Base-by-base conservation (phyloP, 2,113 vertebrate species). In the Upupa epops region DNA sequence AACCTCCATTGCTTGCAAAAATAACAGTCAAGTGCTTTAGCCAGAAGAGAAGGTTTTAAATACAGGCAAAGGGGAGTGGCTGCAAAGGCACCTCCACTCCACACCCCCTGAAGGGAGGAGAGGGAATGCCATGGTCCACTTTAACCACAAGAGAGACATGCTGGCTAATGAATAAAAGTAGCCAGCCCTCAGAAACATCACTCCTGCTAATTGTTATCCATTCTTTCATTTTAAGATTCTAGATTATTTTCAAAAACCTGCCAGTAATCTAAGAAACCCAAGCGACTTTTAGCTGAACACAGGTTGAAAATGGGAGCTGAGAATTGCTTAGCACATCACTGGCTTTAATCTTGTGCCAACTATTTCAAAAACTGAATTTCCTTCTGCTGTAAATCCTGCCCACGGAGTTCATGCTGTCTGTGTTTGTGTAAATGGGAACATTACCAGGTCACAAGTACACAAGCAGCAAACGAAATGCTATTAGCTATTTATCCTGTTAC, bases 401-500 rank as follows among this genome's bases (percentile, higher is more conserved):
- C 52, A 60, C 36, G 61, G 65, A 66, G 61, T 65, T 34, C 11
- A 3, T 29, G 48, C 40, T 1, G 5, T 28, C 42, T 6, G 29
- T 4, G n/a, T 64, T 75, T 79, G 58, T 26, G 28, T 59, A 75
- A 55, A 92, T 15, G 46, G 63, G 56, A 87, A 83, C 61, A 42
- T 34, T 75, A 78, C 63, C 63, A 31, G 95, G 93, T 83, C 90
- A 90, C 80, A n/a, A 93, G 92, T 65, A 21, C 76, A 90, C 83
- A 77, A 91, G 94, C 92, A 92, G 79, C 49, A 52, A 77, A 94
- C 80, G 70, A 79, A 93, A 93, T 88, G 90, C 83, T 93, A 69
- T 96, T 90, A 82, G 29, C 83, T 78, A 32, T 88, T 96, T 83
- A 94, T 92, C 92, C 94, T 90, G 91, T 73, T 68, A n/a, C 68